Evolutionary conservation across 2,888 invertebrate species (phyloP), one percentile per base, ranked within the genome.

Genomic region (Chesias legatella): DNA sequence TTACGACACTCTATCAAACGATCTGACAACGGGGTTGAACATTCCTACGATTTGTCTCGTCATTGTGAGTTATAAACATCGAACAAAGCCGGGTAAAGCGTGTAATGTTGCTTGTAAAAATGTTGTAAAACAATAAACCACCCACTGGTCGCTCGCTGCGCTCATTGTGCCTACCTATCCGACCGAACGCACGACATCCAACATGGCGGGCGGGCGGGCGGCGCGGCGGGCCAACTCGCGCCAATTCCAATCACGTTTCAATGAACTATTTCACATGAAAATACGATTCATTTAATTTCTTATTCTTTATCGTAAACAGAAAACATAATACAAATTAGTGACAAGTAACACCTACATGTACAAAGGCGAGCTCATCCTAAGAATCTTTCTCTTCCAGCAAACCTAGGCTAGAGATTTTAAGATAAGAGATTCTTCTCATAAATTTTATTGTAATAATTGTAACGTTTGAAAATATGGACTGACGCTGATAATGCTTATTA

Each of bases 51-150:
- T 71, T 69, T 74, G 76, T 75, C 67, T 56, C 63, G 73, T 71
- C 76, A 75, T 74, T 78, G 77, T 76, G 32, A 51, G 55, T 55
- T 51, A 63, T 69, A 65, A 67, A 68, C 59, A 56, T 58, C 30
- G 51, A 52, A 63, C 70, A 70, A 70, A 66, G 62, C 58, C 60
- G 57, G 56, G 67, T 63, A 63, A 56, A 64, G 62, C 77, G 71
- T 73, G 73, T 79, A 76, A 78, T 75, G 63, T 56, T 53, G 54
- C 58, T 64, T 61, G 62, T 81, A 82, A 83, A 81, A 82, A 79
- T 77, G 82, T 81, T 62, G 60, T 81, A 82, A 82, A 81, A 83
- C 82, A 79, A 83, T 82, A 81, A 83, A 84, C 81, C 81, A 77
- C 82, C 81, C 81, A 78, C 66, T 48, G 68, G 56, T 20, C 27